Percentiles rank a stretch among this genome's conserved stretches.
Evolutionary conservation across 2,888 invertebrate genomes (phyloP).

Genomic region (Subacronicta megacephala): DNA sequence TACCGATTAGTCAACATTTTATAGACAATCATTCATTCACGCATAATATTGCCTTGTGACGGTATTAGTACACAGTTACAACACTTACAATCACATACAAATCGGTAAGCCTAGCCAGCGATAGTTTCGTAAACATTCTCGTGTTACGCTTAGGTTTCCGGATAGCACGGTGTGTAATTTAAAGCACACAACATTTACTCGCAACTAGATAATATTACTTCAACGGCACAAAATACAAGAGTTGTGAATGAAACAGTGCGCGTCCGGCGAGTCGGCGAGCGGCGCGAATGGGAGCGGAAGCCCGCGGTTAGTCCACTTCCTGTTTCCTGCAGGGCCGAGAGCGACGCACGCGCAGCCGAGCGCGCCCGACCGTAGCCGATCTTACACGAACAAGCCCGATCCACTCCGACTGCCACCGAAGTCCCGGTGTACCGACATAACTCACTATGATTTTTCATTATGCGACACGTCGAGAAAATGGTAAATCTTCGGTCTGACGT

Average conservation of each 20-base stretch:
- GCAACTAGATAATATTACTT: constrained; percentile 73
- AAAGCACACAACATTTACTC: constrained; percentile 58
- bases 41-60: constrained; percentile 10
- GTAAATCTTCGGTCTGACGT: constrained; percentile 40
- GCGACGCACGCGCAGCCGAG: constrained; percentile 81
- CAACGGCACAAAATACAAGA: constrained; percentile 77
- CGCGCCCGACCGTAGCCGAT: constrained; percentile 73
- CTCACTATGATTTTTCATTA: constrained; percentile 48
- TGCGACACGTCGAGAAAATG: constrained; percentile 40
- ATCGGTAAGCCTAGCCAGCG: constrained; percentile 28
- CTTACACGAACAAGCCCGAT: constrained; percentile 54
- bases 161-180: constrained; percentile 60
- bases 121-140: constrained; percentile 59
- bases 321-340: constrained; percentile 88
- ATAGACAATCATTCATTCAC: constrained; percentile 26
- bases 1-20: constrained; percentile 22
- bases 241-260: constrained; percentile 84
- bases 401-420: constrained; percentile 48
- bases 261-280: constrained; percentile 74
- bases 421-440: constrained; percentile 5
- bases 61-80: constrained; percentile 26
- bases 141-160: constrained; percentile 65
- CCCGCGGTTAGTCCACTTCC: constrained; percentile 90
- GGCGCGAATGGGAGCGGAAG: constrained; percentile 89
- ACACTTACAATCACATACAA: constrained; percentile 35